phyloP scores from a whole-genome alignment of 2,113 vertebrate species.

The Syrmaticus mikado region DNA sequence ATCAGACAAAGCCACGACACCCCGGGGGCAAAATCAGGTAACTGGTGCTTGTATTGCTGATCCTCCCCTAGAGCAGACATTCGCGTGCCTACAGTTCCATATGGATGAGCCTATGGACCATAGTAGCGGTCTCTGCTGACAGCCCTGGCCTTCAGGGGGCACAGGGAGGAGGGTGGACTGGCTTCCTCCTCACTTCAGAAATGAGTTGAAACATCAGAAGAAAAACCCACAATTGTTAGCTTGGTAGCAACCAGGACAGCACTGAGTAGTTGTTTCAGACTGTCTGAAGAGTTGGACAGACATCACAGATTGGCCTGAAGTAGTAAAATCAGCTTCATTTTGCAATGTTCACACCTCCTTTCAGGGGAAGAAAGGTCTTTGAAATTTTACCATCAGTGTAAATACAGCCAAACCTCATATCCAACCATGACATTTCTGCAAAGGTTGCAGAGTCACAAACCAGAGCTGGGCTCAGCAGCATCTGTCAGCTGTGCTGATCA shows the following conservation, averaged over 20 bases:
- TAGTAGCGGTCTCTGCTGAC: not conserved
- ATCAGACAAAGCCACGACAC: not conserved
- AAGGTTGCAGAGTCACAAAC: constrained; percentile 18
- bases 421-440: constrained; percentile 13
- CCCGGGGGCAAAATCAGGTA: not conserved
- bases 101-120: rapidly evolving
- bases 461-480: not conserved
- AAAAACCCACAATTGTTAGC: rapidly evolving
- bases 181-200: rapidly evolving
- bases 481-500: not conserved
- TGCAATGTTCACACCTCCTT: not conserved
- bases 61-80: not conserved
- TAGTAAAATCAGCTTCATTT: not conserved
- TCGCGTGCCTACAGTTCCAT: rapidly evolving
- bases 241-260: not conserved
- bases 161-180: not conserved
- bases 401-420: not conserved
- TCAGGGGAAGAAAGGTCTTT: not conserved
- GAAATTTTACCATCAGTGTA: not conserved
- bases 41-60: not conserved
- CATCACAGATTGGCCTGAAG: not conserved
- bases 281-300: not conserved
- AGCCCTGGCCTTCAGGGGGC: not conserved
- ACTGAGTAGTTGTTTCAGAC: not conserved
- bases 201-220: not conserved